Conservation (phyloP, 2,888 invertebrate genomes). For the Eilema caniola region DNA sequence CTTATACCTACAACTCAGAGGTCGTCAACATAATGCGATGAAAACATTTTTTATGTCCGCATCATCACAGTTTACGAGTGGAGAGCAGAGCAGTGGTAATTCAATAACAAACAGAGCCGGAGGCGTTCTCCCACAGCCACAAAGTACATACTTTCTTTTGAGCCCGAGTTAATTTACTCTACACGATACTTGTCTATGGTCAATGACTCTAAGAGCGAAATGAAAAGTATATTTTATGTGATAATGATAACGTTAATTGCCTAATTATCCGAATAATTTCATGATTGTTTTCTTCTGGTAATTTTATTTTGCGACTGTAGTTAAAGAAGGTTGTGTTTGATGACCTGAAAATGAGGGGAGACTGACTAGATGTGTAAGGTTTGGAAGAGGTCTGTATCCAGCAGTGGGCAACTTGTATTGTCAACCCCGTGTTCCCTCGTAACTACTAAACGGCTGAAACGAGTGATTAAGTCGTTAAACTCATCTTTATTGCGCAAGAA, state of each 20-base stretch:
- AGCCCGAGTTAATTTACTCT: conserved; percentile 25
- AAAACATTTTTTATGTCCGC: background rate
- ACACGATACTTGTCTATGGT: conserved; percentile 33
- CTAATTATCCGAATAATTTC: background rate
- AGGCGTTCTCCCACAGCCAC: conserved; percentile 43
- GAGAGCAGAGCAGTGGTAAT: conserved; percentile 9
- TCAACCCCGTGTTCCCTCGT: too few relatives aligned
- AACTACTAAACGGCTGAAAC: too few relatives aligned
- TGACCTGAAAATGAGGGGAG: too few relatives aligned
- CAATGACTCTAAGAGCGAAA: conserved; percentile 33
- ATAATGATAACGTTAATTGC: background rate
- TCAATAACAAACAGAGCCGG: conserved; percentile 38
- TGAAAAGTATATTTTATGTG: conserved; percentile 13
- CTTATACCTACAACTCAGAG: too few relatives aligned
- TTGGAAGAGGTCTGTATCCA: too few relatives aligned
- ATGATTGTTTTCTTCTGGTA: background rate
- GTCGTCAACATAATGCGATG: background rate
- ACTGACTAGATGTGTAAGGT: too few relatives aligned
- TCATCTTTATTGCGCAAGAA: too few relatives aligned
- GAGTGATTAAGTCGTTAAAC: too few relatives aligned
- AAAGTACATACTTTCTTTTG: conserved; percentile 58
- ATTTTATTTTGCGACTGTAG: too few relatives aligned
- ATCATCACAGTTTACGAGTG: background rate
- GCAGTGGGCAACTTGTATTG: too few relatives aligned
- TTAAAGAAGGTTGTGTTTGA: too few relatives aligned